phyloP scores from a whole-genome alignment of 2,797 vertebrate genomes.

The Chloroceryle amazona region DNA sequence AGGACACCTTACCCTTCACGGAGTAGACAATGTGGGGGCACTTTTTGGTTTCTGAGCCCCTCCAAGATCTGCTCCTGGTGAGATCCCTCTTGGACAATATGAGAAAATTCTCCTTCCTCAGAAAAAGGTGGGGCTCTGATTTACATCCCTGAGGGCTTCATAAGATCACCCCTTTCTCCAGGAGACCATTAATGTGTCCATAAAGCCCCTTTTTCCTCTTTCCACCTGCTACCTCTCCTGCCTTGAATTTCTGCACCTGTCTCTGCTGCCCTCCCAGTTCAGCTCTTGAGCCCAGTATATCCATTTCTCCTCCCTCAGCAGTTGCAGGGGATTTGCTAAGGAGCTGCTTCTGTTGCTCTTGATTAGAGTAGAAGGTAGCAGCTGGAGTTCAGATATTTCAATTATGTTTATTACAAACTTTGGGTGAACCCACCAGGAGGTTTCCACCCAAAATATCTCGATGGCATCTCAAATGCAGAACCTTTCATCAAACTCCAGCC shows the following conservation, averaged over 20 bases:
- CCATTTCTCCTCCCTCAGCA: not conserved
- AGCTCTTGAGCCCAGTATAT: fast-evolving
- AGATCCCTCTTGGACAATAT: fast-evolving
- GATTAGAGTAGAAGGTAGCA: slow-evolving; percentile 29
- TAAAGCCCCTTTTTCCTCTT: not conserved
- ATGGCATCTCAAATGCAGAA: slow-evolving; percentile 13
- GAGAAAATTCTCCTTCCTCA: not conserved
- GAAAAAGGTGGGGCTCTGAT: not conserved
- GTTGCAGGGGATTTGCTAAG: not conserved
- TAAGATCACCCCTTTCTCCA: not conserved
- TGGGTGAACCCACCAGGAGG: slow-evolving; percentile 55
- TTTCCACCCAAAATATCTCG: slow-evolving; percentile 29
- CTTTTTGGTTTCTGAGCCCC: not conserved
- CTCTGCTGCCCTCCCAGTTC: not conserved
- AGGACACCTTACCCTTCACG: not conserved
- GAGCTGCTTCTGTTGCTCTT: slow-evolving; percentile 19
- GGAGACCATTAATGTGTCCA: not conserved
- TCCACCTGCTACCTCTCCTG: not conserved
- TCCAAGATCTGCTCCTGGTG: not conserved
- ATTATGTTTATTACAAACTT: slow-evolving; percentile 50
- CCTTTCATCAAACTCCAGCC: slow-evolving; percentile 8
- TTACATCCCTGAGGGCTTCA: not conserved
- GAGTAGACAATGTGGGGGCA: not conserved
- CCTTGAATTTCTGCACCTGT: not conserved
- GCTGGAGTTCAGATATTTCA: slow-evolving; percentile 55